Conservation (phyloP, 2,113 vertebrate genomes). For the Sylvia atricapilla region DNA sequence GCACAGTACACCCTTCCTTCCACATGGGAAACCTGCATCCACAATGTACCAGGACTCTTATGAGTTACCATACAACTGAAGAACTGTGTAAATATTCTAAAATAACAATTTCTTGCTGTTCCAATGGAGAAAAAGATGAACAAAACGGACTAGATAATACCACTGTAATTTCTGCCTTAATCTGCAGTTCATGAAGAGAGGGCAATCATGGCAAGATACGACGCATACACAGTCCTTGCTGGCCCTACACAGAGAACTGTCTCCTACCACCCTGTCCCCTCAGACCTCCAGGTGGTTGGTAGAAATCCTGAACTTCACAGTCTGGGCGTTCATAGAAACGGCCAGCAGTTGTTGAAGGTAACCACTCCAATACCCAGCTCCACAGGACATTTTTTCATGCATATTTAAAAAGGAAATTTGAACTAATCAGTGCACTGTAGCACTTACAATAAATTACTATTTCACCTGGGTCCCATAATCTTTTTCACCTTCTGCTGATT, state of each 20-base stretch:
- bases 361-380: background rate
- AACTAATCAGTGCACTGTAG: background rate
- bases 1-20: accelerated
- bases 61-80: background rate
- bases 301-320: background rate
- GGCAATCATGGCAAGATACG: background rate
- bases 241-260: background rate
- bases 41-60: background rate
- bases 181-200: background rate
- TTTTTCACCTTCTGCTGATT: background rate
- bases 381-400: accelerated
- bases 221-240: accelerated
- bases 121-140: background rate
- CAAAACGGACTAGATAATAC: background rate
- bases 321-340: background rate
- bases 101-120: background rate
- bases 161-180: background rate
- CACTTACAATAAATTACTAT: background rate
- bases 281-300: background rate
- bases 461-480: background rate
- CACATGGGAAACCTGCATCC: accelerated
- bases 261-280: background rate
- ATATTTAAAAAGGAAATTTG: background rate
- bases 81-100: background rate
- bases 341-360: background rate